Percentiles rank a stretch among this genome's conserved stretches.
Evolutionary conservation across 2,888 invertebrate genomes (phyloP).

Genomic region (Acleris cristana): DNA sequence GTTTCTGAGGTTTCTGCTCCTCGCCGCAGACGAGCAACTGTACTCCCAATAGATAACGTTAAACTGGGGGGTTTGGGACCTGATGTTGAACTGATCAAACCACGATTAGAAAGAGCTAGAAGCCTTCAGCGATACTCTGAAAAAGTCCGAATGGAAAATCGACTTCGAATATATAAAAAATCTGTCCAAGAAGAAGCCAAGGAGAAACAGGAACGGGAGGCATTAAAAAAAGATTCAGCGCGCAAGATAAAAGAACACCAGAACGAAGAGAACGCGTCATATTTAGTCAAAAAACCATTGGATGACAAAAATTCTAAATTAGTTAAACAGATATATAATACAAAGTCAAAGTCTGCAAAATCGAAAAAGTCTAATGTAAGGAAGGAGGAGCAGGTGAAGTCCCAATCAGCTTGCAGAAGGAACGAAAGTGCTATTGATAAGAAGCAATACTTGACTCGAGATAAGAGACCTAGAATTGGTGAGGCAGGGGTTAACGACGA

Average conservation of each 20-base stretch:
- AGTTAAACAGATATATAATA: constrained; percentile 47
- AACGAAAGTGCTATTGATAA: constrained; percentile 30
- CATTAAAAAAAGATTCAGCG: constrained; percentile 41
- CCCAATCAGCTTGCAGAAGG: constrained; percentile 40
- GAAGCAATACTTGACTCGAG: constrained; percentile 28
- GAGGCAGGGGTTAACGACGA: constrained; percentile 38
- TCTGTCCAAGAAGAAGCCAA: constrained; percentile 58
- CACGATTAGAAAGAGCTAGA: constrained; percentile 73
- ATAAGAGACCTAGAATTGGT: constrained; percentile 20
- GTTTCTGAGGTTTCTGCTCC: constrained; percentile 68
- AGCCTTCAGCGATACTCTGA: constrained; percentile 79
- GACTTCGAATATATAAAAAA: constrained; percentile 72
- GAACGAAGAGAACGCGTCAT: constrained; percentile 53
- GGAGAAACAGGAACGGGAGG: constrained; percentile 51
- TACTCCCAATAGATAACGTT: constrained; percentile 58
- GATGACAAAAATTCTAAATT: constrained; percentile 51
- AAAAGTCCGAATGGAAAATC: constrained; percentile 76
- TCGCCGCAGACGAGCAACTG: constrained; percentile 58
- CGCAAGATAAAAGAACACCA: constrained; percentile 42
- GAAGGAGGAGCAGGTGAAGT: constrained; percentile 35
- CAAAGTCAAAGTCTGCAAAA: constrained; percentile 59
- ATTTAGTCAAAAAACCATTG: constrained; percentile 63
- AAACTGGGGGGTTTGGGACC: constrained; percentile 75
- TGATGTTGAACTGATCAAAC: constrained; percentile 71
- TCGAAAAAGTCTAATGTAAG: constrained; percentile 42